phyloP scores from a whole-genome alignment of 92 coral and sea anemone species.

The Porites lobata region DNA sequence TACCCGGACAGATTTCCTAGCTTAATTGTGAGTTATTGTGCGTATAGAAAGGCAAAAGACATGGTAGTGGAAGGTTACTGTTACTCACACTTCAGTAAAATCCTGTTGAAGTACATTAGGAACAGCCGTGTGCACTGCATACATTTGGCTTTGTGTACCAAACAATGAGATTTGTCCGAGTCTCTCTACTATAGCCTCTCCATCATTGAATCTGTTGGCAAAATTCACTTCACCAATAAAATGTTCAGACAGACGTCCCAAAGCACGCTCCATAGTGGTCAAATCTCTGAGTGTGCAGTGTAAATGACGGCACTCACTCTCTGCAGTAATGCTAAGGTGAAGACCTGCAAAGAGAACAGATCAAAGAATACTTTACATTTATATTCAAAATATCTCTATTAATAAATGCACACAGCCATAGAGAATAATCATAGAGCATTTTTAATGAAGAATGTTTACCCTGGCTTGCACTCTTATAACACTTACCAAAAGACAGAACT shows the following conservation, averaged over 20 bases:
- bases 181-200: constrained; percentile 97
- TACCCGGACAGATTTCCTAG: no score
- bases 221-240: constrained; percentile 97
- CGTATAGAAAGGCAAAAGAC: not conserved
- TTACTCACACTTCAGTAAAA: constrained; percentile 95
- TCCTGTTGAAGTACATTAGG: constrained; percentile 82
- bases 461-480: no score
- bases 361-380: not conserved
- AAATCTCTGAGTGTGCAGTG: constrained; percentile 94
- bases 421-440: no score
- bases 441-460: no score
- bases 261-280: constrained; percentile 91
- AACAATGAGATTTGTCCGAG: constrained; percentile 85
- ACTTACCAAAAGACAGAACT: no score
- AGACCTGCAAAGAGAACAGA: constrained; percentile 55
- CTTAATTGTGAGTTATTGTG: no score
- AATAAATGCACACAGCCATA: no score
- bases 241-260: constrained; percentile 96
- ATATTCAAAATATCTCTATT: no score
- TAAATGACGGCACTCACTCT: constrained; percentile 86
- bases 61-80: not conserved
- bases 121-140: constrained; percentile 68
- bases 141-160: constrained; percentile 89
- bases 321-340: constrained; percentile 80
- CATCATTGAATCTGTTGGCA: constrained; percentile 93